phyloP scores from a whole-genome alignment of 37 sponge, comb jelly and placozoan species.

The Geodia barretti region DNA sequence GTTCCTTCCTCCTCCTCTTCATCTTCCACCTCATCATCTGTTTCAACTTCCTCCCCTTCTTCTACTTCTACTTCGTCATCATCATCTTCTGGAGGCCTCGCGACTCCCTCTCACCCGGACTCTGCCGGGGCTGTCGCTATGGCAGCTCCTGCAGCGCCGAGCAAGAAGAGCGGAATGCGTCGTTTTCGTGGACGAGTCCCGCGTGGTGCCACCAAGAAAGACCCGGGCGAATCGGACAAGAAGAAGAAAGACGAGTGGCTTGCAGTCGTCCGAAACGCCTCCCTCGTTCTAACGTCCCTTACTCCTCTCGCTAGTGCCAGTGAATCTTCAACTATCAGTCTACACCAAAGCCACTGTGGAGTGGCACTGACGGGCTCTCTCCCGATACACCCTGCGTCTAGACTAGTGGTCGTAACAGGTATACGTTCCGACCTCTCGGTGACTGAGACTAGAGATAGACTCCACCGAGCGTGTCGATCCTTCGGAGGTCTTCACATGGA shows the following conservation, averaged over 20 bases:
- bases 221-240: neutral
- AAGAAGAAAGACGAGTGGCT: constrained; percentile 52
- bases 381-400: constrained; percentile 21
- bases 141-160: neutral
- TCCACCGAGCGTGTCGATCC: constrained; percentile 26
- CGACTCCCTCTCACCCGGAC: neutral
- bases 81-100: neutral
- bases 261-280: neutral
- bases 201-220: constrained; percentile 2
- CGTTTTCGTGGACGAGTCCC: constrained; percentile 3
- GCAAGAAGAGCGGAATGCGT: constrained; percentile 15
- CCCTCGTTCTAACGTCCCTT: neutral
- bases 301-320: neutral
- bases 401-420: constrained; percentile 77
- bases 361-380: neutral
- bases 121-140: neutral
- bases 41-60: neutral
- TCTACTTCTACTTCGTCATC: neutral
- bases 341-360: neutral
- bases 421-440: constrained; percentile 33
- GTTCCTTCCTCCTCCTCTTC: neutral
- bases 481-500: constrained; percentile 76
- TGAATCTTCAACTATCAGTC: neutral
- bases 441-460: constrained; percentile 11
- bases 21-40: neutral